Percentiles rank a stretch among this genome's conserved stretches.
These are phyloP conservation scores for Amazona vittata DNA, from an alignment of 2,113 vertebrate genomes.

Conservation along the genomic window DNA sequence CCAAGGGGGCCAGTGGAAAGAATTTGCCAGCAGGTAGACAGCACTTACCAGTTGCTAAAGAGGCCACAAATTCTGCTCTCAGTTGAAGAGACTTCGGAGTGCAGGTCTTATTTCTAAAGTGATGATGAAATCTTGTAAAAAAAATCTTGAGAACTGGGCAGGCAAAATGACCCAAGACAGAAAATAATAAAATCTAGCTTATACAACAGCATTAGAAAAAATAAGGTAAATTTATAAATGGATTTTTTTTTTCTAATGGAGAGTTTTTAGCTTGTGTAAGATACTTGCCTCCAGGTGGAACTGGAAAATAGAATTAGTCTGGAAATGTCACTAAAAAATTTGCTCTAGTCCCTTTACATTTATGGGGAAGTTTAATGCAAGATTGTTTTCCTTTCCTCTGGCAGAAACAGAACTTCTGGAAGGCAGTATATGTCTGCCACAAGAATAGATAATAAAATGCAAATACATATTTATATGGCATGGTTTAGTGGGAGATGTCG, in stretches of 20 bases:
- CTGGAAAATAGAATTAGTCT: not conserved
- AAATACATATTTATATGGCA: not conserved
- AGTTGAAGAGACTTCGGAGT: not conserved
- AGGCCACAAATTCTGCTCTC: not conserved
- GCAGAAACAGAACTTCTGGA: not conserved
- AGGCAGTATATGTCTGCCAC: accelerated
- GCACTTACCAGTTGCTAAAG: not conserved
- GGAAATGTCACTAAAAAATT: not conserved
- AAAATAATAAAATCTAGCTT: not conserved
- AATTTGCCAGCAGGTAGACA: not conserved
- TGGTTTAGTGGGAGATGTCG: no score
- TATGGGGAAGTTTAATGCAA: not conserved
- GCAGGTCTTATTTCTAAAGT: not conserved
- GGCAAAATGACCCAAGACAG: not conserved
- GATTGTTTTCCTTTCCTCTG: not conserved
- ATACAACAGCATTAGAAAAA: not conserved
- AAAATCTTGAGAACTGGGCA: not conserved
- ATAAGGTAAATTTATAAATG: not conserved
- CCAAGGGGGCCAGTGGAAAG: not conserved
- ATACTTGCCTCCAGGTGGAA: not conserved
- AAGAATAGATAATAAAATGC: not conserved
- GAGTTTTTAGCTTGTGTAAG: not conserved
- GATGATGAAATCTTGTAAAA: not conserved
- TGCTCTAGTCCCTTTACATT: not conserved
- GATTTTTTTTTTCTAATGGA: not conserved